These are phyloP conservation scores for Nicator chloris DNA, from an alignment of 2,113 vertebrate species.

Conservation along the genomic window DNA sequence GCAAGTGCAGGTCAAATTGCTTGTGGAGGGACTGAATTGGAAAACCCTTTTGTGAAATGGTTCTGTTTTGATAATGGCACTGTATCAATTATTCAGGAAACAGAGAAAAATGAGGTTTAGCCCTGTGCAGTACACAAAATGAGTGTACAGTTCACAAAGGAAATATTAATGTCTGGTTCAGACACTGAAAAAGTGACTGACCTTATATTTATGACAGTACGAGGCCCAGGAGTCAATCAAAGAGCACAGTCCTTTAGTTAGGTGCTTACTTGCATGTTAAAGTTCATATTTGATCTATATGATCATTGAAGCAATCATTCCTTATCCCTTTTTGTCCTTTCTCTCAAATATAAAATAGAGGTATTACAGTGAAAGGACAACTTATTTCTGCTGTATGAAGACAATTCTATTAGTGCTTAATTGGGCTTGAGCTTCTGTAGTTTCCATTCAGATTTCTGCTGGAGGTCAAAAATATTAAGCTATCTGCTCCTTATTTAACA, in stretches of 20 bases:
- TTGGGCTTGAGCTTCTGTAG: background rate
- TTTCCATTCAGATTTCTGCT: background rate
- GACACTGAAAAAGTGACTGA: background rate
- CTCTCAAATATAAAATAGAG: background rate
- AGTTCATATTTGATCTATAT: constrained; percentile 25
- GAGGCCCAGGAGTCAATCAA: background rate
- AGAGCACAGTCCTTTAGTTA: background rate
- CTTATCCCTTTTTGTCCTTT: background rate
- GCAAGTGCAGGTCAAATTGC: background rate
- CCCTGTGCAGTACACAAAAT: background rate
- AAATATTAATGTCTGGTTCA: background rate
- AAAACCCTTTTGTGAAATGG: background rate
- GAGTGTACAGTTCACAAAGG: background rate
- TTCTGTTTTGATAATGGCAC: background rate
- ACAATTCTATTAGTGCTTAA: background rate
- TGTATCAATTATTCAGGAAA: constrained; percentile 16
- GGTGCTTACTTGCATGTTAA: background rate
- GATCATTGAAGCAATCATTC: background rate
- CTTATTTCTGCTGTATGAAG: background rate
- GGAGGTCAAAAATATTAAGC: background rate
- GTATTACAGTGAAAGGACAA: background rate
- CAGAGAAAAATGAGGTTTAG: background rate
- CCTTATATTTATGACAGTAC: constrained; percentile 9
- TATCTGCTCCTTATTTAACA: background rate
- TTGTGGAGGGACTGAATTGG: background rate